Evolutionary conservation across 2,797 vertebrate genomes (phyloP).

Genomic region (Acipenser transmontanus): DNA sequence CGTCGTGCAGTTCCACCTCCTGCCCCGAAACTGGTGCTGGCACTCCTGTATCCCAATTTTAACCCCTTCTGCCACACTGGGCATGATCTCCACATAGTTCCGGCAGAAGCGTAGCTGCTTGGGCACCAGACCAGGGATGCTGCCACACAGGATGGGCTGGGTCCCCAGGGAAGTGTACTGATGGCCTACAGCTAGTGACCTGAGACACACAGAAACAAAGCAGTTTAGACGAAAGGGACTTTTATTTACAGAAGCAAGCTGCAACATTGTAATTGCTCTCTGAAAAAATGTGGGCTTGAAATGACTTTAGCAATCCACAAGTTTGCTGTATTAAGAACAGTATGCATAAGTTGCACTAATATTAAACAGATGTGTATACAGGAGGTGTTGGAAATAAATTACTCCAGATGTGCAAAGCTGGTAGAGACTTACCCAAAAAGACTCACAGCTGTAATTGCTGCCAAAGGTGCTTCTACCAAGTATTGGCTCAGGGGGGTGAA

Average conservation of each 20-base stretch:
- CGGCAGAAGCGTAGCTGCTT: conserved; percentile 96
- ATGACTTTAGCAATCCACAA: no score
- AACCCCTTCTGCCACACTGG: conserved; percentile 90
- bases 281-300: no score
- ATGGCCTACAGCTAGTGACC: conserved; percentile 89
- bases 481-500: no score
- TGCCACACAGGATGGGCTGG: conserved; percentile 87
- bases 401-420: no score
- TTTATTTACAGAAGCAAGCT: no score
- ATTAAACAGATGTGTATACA: no score
- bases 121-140: conserved; percentile 90
- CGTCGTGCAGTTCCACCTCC: conserved; percentile 96
- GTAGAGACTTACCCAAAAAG: no score
- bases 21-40: conserved; percentile 92
- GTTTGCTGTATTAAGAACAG: no score
- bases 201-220: conserved; percentile 33
- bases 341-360: neutral
- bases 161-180: conserved; percentile 85
- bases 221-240: neutral
- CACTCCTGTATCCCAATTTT: conserved; percentile 95
- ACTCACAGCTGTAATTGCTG: no score
- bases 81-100: conserved; percentile 98
- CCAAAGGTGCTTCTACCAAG: no score
- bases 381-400: no score
- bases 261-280: no score